phyloP scores from a whole-genome alignment of 2,113 vertebrate species.

The Vireo altiloquus region DNA sequence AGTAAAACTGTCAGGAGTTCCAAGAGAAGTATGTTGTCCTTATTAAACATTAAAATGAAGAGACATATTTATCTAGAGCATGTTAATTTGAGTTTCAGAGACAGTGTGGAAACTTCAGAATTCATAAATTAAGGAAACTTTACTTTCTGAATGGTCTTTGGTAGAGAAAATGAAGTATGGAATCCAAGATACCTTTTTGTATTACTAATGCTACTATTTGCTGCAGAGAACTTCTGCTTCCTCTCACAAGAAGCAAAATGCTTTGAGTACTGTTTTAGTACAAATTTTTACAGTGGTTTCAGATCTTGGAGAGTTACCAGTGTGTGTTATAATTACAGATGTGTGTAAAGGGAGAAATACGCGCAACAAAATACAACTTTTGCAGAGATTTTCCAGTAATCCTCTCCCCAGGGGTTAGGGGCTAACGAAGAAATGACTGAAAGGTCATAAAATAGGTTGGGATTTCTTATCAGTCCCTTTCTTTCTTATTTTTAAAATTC shows the following conservation, averaged over 20 bases:
- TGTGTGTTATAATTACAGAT: neutral
- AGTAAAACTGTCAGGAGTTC: constrained; percentile 54
- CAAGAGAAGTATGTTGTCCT: constrained; percentile 33
- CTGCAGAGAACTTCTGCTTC: neutral
- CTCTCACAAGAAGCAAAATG: neutral
- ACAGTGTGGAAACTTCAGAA: neutral
- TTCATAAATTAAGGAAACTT: constrained; percentile 18
- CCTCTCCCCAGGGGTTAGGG: neutral
- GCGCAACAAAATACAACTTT: neutral
- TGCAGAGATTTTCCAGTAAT: neutral
- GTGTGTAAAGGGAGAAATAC: neutral
- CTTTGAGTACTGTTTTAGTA: neutral
- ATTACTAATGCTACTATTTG: neutral
- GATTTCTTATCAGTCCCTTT: neutral
- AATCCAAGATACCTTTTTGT: neutral
- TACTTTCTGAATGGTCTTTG: neutral
- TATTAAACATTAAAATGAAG: constrained; percentile 64
- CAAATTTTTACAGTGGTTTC: neutral
- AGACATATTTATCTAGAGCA: constrained; percentile 47
- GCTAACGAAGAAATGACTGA: neutral
- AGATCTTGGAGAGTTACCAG: neutral
- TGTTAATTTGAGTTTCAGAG: constrained; percentile 33
- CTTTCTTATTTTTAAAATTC: neutral
- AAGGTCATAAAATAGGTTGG: neutral
- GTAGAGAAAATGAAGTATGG: neutral